These are phyloP conservation scores for Eustalomyia histrio DNA, from an alignment of 2,888 invertebrate genomes.

Conservation along the genomic window DNA sequence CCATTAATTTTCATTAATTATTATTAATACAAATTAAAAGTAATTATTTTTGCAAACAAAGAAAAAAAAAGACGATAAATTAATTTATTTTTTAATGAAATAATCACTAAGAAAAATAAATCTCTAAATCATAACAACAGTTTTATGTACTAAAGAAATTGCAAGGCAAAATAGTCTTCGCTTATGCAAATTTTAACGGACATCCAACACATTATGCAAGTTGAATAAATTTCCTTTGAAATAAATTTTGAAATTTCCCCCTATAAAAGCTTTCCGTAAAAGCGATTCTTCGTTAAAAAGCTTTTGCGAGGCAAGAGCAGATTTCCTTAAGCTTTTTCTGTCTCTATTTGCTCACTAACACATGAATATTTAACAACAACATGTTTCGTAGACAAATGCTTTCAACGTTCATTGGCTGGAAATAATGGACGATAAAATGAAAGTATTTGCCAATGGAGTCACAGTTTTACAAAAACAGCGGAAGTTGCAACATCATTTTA, in stretches of 20 bases:
- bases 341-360: slow-evolving; percentile 1
- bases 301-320: not conserved
- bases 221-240: too few species aligned
- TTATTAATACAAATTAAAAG: too few species aligned
- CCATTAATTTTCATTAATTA: too few species aligned
- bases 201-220: not conserved
- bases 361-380: not conserved
- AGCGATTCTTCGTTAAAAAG: slow-evolving; percentile 42
- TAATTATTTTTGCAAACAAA: too few species aligned
- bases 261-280: slow-evolving; percentile 28
- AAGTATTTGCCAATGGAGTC: slow-evolving; percentile 47
- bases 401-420: slow-evolving; percentile 54
- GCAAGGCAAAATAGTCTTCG: too few species aligned
- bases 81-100: too few species aligned
- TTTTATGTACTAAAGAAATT: too few species aligned
- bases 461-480: slow-evolving; percentile 38
- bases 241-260: slow-evolving; percentile 19
- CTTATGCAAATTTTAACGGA: not conserved
- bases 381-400: not conserved
- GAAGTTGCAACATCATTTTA: slow-evolving; percentile 32
- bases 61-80: too few species aligned
- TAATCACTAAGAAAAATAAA: too few species aligned
- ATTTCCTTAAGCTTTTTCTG: slow-evolving; percentile 7
- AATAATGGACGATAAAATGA: slow-evolving; percentile 33
- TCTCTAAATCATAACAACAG: too few species aligned